Evolutionary conservation across 2,113 vertebrate genomes (phyloP), one percentile per base, ranked within the genome.

Genomic region (Nothocercus nigrocapillus): DNA sequence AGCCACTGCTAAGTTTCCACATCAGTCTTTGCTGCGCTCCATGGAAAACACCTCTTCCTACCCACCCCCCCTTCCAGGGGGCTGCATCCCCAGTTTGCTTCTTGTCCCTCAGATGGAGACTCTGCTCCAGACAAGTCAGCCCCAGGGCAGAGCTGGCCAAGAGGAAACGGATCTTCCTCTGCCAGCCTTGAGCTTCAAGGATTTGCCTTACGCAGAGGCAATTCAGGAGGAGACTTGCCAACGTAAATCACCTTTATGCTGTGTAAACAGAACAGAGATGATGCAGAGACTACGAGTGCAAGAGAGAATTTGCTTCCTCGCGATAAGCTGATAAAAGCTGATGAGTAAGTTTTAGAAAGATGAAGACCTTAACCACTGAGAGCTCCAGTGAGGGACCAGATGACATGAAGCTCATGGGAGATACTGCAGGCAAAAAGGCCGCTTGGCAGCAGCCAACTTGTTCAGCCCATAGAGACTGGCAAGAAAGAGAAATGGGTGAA

Each of bases 371-470:
- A 61, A 21, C 63, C 2, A 3, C 2, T n/a, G 32, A 83, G 8
- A 67, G 22, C 7, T 81, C 81, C 32, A 53, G 70, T 89, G 9
- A 70, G 85, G 13, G 51, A 38, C 21, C 17, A n/a, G 16, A 19
- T 73, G 22, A 34, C 3, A 5, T 9, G 89, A 85, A 79, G 85
- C 9, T 6, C 30, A 3, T 8, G 5, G 2, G 17, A 16, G 3
- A 56, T n/a, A 22, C 32, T 61, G 44, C 7, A 3, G 9, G 13
- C 2, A 47, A 53, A 40, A 66, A 11, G 0, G 0, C 20, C 75
- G 44, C 7, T 77, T 80, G 9, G 3, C 7, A 22, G 27, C 1
- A 2, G 21, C 2, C 3, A 49, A 24, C 20, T 63, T 47, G 47
- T 36, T 84, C 18, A 69, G 34, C n/a, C 44, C 74, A 74, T n/a